Evolutionary conservation across 1,140 invertebrate genomes (phyloP).

Genomic region (Drosophila nebulosa): DNA sequence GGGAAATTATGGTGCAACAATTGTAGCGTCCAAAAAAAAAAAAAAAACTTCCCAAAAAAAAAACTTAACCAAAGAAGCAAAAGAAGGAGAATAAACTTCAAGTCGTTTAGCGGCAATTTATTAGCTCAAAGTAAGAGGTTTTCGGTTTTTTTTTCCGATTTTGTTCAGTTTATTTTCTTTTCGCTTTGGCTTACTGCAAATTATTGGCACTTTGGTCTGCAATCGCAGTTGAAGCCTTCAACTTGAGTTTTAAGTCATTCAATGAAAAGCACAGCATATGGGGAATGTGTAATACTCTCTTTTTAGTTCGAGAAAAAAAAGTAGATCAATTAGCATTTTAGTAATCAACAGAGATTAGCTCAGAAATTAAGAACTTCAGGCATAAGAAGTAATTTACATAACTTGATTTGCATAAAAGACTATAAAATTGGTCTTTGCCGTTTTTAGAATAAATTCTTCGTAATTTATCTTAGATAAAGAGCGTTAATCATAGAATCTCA

Average conservation of each 20-base stretch:
- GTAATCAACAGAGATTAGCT: no score
- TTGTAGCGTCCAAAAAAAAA: slow-evolving; percentile 52
- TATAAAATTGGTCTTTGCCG: no score
- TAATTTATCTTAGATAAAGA: no score
- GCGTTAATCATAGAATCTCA: no score
- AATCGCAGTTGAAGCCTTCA: slow-evolving; percentile 41
- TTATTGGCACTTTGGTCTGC: slow-evolving; percentile 3
- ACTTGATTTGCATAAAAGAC: no score
- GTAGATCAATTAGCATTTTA: no score
- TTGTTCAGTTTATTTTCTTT: slow-evolving; percentile 8
- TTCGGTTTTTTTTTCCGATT: slow-evolving; percentile 32
- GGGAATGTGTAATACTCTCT: neutral
- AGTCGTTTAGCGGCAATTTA: slow-evolving; percentile 75
- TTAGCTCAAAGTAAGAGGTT: slow-evolving; percentile 78
- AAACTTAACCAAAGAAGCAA: neutral
- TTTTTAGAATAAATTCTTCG: no score
- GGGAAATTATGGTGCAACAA: slow-evolving; percentile 79
- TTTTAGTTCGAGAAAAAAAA: neutral
- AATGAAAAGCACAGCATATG: neutral
- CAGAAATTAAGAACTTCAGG: no score
- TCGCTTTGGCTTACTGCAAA: neutral
- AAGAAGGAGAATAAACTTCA: slow-evolving; percentile 11
- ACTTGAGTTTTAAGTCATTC: slow-evolving; percentile 36
- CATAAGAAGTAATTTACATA: no score
- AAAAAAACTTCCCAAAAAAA: slow-evolving; percentile 9